phyloP scores from a whole-genome alignment of 2,797 vertebrate species.

The Xiphophorus birchmanni region DNA sequence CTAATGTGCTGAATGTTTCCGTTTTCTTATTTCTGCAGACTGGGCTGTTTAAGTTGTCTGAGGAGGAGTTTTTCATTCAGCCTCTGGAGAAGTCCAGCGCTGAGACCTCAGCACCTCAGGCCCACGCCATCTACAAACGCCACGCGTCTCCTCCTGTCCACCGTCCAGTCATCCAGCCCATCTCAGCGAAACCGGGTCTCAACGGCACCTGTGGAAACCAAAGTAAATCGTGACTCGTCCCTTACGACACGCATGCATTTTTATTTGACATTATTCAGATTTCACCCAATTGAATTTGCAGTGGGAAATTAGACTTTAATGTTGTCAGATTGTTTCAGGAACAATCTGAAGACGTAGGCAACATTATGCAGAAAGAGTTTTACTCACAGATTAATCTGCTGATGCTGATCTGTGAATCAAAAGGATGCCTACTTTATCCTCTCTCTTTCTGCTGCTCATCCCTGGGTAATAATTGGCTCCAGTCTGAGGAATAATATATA shows the following conservation, averaged over 20 bases:
- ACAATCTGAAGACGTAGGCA: background rate
- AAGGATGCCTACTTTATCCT: background rate
- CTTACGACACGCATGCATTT: background rate
- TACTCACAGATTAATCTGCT: background rate
- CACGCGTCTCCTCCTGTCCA: conserved; percentile 59
- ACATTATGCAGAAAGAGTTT: background rate
- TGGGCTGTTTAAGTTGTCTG: conserved; percentile 88
- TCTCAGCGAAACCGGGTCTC: conserved; percentile 51
- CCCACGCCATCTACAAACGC: conserved; percentile 90
- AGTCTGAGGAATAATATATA: conserved; percentile 22
- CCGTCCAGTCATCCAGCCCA: conserved; percentile 46
- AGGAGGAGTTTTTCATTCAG: conserved; percentile 93
- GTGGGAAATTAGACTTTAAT: background rate
- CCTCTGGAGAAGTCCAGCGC: conserved; percentile 74
- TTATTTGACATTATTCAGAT: background rate
- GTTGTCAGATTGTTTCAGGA: background rate
- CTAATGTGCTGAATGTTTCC: background rate
- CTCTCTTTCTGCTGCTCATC: background rate
- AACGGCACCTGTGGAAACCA: conserved; percentile 81
- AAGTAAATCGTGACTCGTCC: conserved; percentile 72
- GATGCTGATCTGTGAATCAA: background rate
- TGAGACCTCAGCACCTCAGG: conserved; percentile 71
- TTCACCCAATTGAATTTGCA: background rate
- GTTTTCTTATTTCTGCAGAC: conserved; percentile 75
- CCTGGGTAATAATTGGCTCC: background rate